These are phyloP conservation scores for Akabosia matsudoensis DNA, from an alignment of 1,140 invertebrate species.

Conservation along the genomic window DNA sequence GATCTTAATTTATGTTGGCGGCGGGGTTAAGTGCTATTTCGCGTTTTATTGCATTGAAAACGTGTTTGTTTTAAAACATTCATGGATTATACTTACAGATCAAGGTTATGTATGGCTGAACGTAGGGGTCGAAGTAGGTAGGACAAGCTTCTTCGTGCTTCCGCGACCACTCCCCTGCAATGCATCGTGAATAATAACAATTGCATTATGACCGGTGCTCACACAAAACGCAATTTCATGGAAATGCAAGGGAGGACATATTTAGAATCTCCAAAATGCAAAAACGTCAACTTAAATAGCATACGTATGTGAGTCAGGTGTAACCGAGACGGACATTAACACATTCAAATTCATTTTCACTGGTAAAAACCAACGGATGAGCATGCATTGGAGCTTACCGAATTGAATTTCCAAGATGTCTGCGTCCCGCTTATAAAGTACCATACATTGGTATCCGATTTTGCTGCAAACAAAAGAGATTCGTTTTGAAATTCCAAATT, in stretches of 20 bases:
- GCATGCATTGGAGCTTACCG: conserved; percentile 26
- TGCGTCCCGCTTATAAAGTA: conserved; percentile 56
- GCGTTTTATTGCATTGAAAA: not conserved
- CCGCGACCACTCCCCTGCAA: conserved; percentile 21
- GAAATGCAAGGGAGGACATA: too few relatives aligned
- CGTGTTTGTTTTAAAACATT: not conserved
- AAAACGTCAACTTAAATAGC: too few relatives aligned
- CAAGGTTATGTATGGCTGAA: conserved; percentile 6
- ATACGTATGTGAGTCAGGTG: too few relatives aligned
- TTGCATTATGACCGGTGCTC: too few relatives aligned
- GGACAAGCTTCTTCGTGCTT: conserved; percentile 19
- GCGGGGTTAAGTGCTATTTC: not conserved
- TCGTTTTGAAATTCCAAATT: too few relatives aligned
- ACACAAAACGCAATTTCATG: too few relatives aligned
- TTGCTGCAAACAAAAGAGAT: conserved; percentile 51
- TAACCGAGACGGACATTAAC: not conserved
- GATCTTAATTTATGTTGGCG: not conserved
- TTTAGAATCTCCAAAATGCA: too few relatives aligned
- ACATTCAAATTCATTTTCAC: too few relatives aligned
- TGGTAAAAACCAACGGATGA: not conserved
- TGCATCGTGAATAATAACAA: conserved; percentile 7
- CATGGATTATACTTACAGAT: conserved; percentile 13
- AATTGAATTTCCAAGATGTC: conserved; percentile 55
- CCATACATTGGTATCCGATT: conserved; percentile 58
- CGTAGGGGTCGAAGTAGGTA: not conserved